phyloP scores from a whole-genome alignment of 2,113 vertebrate genomes.

The Lagopus muta region DNA sequence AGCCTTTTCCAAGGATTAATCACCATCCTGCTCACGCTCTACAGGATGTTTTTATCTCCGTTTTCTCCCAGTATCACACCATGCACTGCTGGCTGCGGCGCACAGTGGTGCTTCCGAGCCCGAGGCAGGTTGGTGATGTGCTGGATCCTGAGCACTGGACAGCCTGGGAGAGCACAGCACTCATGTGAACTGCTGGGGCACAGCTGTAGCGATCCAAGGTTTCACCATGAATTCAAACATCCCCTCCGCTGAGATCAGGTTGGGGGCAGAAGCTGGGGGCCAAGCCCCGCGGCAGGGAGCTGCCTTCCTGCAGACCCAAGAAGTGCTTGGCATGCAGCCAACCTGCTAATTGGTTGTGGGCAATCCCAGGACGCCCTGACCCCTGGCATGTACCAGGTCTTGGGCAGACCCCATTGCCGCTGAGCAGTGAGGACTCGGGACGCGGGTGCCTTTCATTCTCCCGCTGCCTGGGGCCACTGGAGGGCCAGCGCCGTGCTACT shows the following conservation, averaged over 20 bases:
- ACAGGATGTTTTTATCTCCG: slow-evolving; percentile 67
- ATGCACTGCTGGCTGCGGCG: slow-evolving; percentile 17
- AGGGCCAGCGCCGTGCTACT: neutral
- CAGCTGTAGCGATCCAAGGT: neutral
- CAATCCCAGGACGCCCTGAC: slow-evolving; percentile 36
- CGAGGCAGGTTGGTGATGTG: no score
- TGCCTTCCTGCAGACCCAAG: neutral
- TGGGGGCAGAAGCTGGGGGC: neutral
- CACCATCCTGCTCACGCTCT: slow-evolving; percentile 55
- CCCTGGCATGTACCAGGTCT: neutral
- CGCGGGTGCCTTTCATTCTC: neutral
- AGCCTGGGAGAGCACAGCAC: neutral
- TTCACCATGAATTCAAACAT: neutral
- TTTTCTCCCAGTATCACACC: slow-evolving; percentile 35
- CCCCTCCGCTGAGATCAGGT: neutral
- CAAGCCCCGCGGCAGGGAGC: neutral
- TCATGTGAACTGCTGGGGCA: neutral
- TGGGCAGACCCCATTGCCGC: neutral
- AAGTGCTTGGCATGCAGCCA: slow-evolving; percentile 33
- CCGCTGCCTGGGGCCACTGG: neutral
- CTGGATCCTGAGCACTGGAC: no score
- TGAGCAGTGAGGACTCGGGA: neutral
- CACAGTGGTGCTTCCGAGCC: neutral
- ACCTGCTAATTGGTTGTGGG: slow-evolving; percentile 8
- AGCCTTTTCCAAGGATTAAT: slow-evolving; percentile 75